phyloP scores from a whole-genome alignment of 2,888 invertebrate genomes.

The Leucophenga montana region DNA sequence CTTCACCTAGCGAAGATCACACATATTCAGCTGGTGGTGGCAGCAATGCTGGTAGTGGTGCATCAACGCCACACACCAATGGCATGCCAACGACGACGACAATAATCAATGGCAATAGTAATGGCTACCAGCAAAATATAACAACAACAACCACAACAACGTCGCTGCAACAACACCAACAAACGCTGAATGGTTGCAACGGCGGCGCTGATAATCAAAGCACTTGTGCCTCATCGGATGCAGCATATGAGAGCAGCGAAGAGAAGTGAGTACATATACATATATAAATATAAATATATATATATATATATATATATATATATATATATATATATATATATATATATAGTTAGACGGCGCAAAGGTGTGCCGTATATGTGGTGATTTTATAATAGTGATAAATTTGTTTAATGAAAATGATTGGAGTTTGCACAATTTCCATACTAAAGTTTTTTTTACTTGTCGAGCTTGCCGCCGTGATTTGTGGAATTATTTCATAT shows the following conservation, averaged over 20 bases:
- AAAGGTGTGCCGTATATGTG: too few relatives aligned
- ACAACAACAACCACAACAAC: constrained; percentile 41
- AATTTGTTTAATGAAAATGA: too few relatives aligned
- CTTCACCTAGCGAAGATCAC: constrained; percentile 93
- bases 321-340: too few relatives aligned
- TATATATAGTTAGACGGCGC: too few relatives aligned
- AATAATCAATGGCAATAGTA: constrained; percentile 41
- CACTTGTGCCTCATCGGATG: constrained; percentile 75
- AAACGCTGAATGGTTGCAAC: constrained; percentile 33
- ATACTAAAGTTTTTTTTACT: too few relatives aligned
- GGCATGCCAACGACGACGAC: constrained; percentile 41
- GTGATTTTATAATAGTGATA: too few relatives aligned
- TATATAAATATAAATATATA: too few relatives aligned
- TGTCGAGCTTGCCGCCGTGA: too few relatives aligned
- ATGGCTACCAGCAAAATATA: constrained; percentile 29
- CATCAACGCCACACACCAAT: constrained; percentile 62
- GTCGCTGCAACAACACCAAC: constrained; percentile 34
- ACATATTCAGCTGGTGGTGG: constrained; percentile 84
- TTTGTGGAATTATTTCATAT: too few relatives aligned
- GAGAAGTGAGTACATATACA: constrained; percentile 74
- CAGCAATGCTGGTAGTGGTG: constrained; percentile 61
- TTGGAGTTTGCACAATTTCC: too few relatives aligned
- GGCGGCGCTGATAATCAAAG: constrained; percentile 69
- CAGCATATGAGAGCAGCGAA: constrained; percentile 76
- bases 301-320: too few relatives aligned